Evolutionary conservation across 2,797 vertebrate genomes (phyloP), one percentile per base, ranked within the genome.

Genomic region (Scleropages formosus): DNA sequence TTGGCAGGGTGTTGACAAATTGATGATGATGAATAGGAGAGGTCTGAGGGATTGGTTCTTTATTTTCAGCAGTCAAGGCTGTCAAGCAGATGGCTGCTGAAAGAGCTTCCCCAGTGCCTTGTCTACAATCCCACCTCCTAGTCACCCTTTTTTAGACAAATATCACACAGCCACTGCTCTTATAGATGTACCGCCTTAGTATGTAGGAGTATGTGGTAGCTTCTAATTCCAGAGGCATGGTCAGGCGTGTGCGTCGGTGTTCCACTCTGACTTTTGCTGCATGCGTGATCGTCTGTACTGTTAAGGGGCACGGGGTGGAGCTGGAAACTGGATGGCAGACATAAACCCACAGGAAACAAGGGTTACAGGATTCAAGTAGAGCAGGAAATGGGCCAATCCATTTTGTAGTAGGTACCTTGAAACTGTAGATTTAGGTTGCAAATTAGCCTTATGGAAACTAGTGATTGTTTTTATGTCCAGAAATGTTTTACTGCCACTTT

Each of bases 61-160:
- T 74, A 3, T 26, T 44, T 20, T 24, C 44, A 72, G 26, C 24
- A 24, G 53, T 66, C 26, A 46, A 16, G 16, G 24, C 56, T 67
- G 51, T 74, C 60, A 66, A 39, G 69, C 74, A 67, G 27, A n/a
- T 4, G 39, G 62, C 63, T 64, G 49, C 66, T 77, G 51, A 75
- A 20, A 46, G 22, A 39, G 26, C 15, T 11, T 61, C 12, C 6
- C 73, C 75, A 65, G 53, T 62, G 60, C 62, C 49, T 70, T 26
- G 46, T 22, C 67, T 27, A 16, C 49, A 58, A 63, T 26, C 39
- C 22, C 63, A 24, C 53, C 71, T 49, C 24, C 59, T 2, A 46
- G 67, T 49, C 11, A 31, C 22, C 20, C 44, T 47, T 27, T 15
- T 31, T 47, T 59, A 56, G n/a, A 24, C 10, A 15, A 8, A 16